These are phyloP conservation scores for Umimayanthus chanpuru DNA, from an alignment of 92 coral and sea anemone genomes.

Conservation along the genomic window DNA sequence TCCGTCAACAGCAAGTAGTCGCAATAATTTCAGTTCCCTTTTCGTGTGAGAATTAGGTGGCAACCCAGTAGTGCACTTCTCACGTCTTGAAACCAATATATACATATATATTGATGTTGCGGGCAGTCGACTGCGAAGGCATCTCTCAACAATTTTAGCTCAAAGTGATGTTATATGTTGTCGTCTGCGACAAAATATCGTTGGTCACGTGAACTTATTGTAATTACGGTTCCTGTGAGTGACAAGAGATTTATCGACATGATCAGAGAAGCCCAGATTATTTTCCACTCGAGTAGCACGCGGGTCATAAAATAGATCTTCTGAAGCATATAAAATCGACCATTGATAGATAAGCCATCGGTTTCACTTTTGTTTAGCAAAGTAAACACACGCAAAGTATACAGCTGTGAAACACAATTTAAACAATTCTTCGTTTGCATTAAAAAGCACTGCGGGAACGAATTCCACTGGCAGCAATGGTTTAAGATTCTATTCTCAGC, in stretches of 20 bases:
- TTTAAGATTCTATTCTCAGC: constrained; percentile 18
- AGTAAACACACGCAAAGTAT: constrained; percentile 25
- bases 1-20: neutral
- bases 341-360: constrained; percentile 40
- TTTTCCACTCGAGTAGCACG: constrained; percentile 39
- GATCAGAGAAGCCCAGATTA: constrained; percentile 17
- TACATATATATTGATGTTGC: constrained; percentile 16
- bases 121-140: neutral
- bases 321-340: constrained; percentile 34
- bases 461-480: constrained; percentile 41
- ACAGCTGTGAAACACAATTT: constrained; percentile 47
- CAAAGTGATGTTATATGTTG: constrained; percentile 24
- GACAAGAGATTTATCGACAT: constrained; percentile 41
- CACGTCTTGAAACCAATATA: constrained; percentile 23
- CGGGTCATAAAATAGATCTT: constrained; percentile 22
- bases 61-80: constrained; percentile 1
- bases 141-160: constrained; percentile 37
- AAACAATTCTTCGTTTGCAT: constrained; percentile 45
- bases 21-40: neutral
- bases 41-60: constrained; percentile 24
- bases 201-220: constrained; percentile 34
- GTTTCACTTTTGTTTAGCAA: constrained; percentile 42
- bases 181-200: constrained; percentile 20
- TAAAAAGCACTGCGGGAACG: constrained; percentile 41
- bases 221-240: constrained; percentile 35